Evolutionary conservation across 2,888 invertebrate species (phyloP).

Genomic region (Cerastis leucographa): DNA sequence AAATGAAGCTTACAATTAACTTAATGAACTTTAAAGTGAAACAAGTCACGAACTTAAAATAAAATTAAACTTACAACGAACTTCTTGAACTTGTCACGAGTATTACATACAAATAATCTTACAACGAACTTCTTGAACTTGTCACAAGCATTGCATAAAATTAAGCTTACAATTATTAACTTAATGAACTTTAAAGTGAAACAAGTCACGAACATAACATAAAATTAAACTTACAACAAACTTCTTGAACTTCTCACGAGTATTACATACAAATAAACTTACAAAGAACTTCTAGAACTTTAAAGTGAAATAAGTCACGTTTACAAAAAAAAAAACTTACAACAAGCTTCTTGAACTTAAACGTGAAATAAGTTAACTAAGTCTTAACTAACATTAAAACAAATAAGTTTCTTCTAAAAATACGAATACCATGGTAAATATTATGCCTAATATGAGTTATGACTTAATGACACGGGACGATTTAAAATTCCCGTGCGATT

Average conservation of each 20-base stretch:
- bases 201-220: neutral
- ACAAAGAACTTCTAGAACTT: constrained; percentile 28
- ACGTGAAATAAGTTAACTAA: neutral
- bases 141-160: too few species aligned
- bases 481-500: too few species aligned
- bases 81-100: neutral
- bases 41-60: neutral
- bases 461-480: too few species aligned
- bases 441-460: neutral
- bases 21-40: too few species aligned
- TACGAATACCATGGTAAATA: neutral
- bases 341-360: too few species aligned
- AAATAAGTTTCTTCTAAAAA: neutral
- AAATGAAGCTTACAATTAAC: too few species aligned
- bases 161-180: too few species aligned
- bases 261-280: constrained; percentile 16
- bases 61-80: constrained; percentile 31
- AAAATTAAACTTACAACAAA: constrained; percentile 31
- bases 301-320: constrained; percentile 6
- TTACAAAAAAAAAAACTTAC: too few species aligned
- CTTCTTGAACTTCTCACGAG: neutral
- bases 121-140: too few species aligned
- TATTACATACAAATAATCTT: constrained; percentile 3
- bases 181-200: too few species aligned
- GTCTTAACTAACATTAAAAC: constrained; percentile 4